Percentiles rank a stretch among this genome's conserved stretches.
Conservation (phyloP, 2,888 invertebrate species). For the Polydrusus tereticollis region DNA sequence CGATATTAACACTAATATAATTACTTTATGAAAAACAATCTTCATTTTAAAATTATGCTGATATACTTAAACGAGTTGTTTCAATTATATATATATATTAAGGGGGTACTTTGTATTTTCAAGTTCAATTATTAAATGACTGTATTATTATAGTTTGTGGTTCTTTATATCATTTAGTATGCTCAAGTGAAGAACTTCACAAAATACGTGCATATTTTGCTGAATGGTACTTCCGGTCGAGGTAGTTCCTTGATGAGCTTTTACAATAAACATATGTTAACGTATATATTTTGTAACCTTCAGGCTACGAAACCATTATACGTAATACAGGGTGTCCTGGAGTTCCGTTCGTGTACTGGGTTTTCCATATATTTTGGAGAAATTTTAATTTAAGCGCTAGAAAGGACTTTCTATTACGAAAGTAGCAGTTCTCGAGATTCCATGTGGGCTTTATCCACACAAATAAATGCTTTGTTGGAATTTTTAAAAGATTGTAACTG, state of each 20-base stretch:
- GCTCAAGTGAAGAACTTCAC: slow-evolving; percentile 9
- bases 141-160: not conserved
- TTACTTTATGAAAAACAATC: not conserved
- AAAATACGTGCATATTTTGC: slow-evolving; percentile 14
- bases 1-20: not conserved
- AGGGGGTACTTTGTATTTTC: not conserved
- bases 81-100: not conserved
- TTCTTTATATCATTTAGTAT: slow-evolving; percentile 10
- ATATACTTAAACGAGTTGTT: not conserved
- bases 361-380: no score
- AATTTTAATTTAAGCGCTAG: no score
- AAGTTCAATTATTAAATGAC: not conserved
- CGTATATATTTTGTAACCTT: no score
- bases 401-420: no score
- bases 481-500: no score
- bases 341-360: no score
- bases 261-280: not conserved
- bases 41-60: not conserved
- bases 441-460: no score
- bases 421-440: no score
- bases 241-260: not conserved
- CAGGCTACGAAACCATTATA: no score
- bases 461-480: no score
- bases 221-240: slow-evolving; percentile 2
- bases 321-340: no score